phyloP scores from a whole-genome alignment of 2,888 invertebrate species.

The Meloe dianella region DNA sequence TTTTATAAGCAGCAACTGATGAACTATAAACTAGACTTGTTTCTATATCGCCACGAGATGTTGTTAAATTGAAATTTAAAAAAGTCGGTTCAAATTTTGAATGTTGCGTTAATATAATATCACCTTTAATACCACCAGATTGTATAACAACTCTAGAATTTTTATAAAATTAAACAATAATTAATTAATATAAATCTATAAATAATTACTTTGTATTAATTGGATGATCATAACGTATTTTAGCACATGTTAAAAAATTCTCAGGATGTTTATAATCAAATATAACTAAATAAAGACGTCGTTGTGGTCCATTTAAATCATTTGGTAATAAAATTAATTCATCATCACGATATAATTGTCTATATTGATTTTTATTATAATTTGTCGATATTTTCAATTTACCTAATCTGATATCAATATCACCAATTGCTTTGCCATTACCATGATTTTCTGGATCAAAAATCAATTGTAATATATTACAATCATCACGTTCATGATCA shows the following conservation, averaged over 20 bases:
- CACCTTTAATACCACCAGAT: slow-evolving; percentile 80
- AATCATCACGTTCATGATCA: slow-evolving; percentile 73
- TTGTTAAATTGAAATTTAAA: slow-evolving; percentile 72
- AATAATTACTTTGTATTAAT: slow-evolving; percentile 71
- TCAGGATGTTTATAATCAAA: slow-evolving; percentile 79
- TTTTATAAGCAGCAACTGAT: slow-evolving; percentile 73
- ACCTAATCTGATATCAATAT: slow-evolving; percentile 78
- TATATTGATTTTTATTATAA: slow-evolving; percentile 63
- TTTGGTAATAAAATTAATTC: slow-evolving; percentile 73
- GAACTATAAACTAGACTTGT: slow-evolving; percentile 76
- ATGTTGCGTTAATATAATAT: slow-evolving; percentile 77
- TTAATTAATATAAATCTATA: too few species aligned
- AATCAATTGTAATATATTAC: slow-evolving; percentile 82
- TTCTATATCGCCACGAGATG: slow-evolving; percentile 71
- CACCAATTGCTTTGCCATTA: slow-evolving; percentile 75
- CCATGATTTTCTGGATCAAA: slow-evolving; percentile 80
- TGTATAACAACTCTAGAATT: slow-evolving; percentile 71
- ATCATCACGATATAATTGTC: slow-evolving; percentile 71
- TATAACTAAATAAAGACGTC: slow-evolving; percentile 80
- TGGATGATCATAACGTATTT: slow-evolving; percentile 72
- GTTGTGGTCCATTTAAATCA: slow-evolving; percentile 76
- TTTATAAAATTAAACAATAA: slow-evolving; percentile 5
- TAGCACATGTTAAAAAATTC: slow-evolving; percentile 82
- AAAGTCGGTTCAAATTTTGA: slow-evolving; percentile 86
- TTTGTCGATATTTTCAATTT: slow-evolving; percentile 74